Base-by-base conservation (phyloP, 2,888 invertebrate species). In the Amphipyra berbera region DNA sequence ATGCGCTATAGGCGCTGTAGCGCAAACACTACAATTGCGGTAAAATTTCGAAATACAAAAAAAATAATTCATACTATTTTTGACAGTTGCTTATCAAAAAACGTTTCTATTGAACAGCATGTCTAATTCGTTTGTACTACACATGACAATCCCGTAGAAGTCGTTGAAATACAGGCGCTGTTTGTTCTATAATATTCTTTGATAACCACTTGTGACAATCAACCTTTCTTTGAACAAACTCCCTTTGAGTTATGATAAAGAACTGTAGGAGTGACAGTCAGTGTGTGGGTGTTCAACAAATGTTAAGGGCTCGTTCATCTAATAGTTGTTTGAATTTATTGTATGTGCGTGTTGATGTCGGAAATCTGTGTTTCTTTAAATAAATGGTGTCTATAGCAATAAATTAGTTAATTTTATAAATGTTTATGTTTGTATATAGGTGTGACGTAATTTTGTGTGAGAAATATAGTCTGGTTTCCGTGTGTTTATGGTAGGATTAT, bases 321-420 rank as follows among this genome's bases (percentile, higher is more conserved):
- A 12, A 30, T 8, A 13, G 15, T 42, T 46, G 44, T 33, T 8
- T 2, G 45, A 55, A 61, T 72, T 21, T 60, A 72, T 62, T 47
- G 15, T 15, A 48, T 13, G 9, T 15, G 44, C 44, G 41, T 52
- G 54, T 30, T 54, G 45, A 57, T 37, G 60, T 57, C 49, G 30
- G 21, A 52, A 61, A 59, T 21, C 4, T 5, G 21, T 49, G 54
- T 45, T 56, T 49, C 15, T 55, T 40, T 2, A 46, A 52, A 73
- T 69, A 69, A 63, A 68, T 61, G 3, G 15, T 10, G 14, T 21
- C 1, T 7, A 10, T 21, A 42, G 9, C 48, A 13, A 53, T 64
- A 64, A 74, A 58, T 61, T 64, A 9, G 33, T 9, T 69, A 64
- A 49, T 47, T 21, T n/a, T 64, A 53, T 35, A 44, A 21, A 40